A percentile compares a stretch with the other conserved stretches of the same genome.
Evolutionary conservation across 2,797 vertebrate genomes (phyloP).

Genomic region (Buceros bicornis): DNA sequence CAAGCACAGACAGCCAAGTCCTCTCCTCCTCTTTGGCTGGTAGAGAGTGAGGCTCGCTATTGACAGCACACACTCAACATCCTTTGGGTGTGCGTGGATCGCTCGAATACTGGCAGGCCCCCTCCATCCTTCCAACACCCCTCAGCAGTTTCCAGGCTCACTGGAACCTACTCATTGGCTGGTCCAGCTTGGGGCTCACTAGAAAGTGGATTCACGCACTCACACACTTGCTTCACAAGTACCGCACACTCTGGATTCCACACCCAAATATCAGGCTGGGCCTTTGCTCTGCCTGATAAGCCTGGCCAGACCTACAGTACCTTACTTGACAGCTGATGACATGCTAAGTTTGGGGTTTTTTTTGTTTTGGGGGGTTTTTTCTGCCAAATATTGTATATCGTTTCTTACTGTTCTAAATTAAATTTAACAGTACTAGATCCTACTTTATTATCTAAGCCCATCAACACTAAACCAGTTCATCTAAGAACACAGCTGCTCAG

Average conservation of each 20-base stretch:
- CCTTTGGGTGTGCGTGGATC: neutral
- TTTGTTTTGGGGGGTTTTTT: neutral
- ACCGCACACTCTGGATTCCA: neutral
- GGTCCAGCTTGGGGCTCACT: neutral
- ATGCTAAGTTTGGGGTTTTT: neutral
- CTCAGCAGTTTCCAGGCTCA: neutral
- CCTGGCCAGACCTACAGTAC: neutral
- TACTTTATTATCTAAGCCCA: neutral
- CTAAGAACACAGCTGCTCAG: neutral
- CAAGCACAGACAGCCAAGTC: fast-evolving
- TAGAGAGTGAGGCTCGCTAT: neutral
- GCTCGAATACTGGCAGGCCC: neutral
- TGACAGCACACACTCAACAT: neutral
- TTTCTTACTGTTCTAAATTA: neutral
- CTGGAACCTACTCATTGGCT: neutral
- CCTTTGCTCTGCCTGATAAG: neutral
- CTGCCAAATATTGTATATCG: neutral
- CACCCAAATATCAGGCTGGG: neutral
- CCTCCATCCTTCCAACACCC: neutral
- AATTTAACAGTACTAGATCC: neutral
- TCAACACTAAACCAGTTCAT: neutral
- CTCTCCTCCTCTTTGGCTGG: neutral
- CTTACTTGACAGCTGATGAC: neutral
- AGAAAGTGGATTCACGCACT: neutral
- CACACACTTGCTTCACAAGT: fast-evolving